These are phyloP conservation scores for Siniperca obscura DNA, from an alignment of 2,797 vertebrate species.

Conservation along the genomic window DNA sequence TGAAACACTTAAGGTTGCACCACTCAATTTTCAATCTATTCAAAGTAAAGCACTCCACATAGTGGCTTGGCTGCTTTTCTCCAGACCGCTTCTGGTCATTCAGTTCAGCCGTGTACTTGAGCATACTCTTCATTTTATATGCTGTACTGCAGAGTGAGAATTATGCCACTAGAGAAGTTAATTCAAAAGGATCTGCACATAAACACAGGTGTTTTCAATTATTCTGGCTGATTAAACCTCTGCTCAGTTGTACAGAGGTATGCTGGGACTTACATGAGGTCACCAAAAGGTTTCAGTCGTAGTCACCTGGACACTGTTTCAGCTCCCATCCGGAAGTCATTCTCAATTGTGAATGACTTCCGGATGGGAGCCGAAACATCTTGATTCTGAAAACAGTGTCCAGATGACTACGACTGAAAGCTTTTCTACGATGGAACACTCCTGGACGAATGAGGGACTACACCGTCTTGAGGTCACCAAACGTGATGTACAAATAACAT, in stretches of 20 bases:
- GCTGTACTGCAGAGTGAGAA: slow-evolving; percentile 22
- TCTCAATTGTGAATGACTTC: no score
- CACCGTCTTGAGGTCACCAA: not conserved
- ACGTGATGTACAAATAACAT: slow-evolving; percentile 1
- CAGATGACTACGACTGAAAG: no score
- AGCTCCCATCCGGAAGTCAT: no score
- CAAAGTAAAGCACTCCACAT: slow-evolving; percentile 42
- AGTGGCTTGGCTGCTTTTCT: slow-evolving; percentile 25
- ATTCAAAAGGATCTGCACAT: slow-evolving; percentile 14
- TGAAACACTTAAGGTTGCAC: slow-evolving; percentile 51
- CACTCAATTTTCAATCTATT: slow-evolving; percentile 63
- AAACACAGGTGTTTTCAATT: slow-evolving; percentile 15
- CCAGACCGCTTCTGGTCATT: not conserved
- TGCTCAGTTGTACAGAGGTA: not conserved
- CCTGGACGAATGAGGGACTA: no score
- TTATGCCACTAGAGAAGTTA: not conserved
- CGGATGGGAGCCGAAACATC: no score
- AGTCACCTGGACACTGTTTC: no score
- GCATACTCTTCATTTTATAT: slow-evolving; percentile 1
- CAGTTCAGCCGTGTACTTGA: slow-evolving; percentile 20
- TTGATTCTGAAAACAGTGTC: no score
- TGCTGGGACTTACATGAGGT: not conserved
- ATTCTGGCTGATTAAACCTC: slow-evolving; percentile 1
- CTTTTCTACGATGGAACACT: no score
- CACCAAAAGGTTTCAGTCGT: not conserved